Conservation (phyloP, 1,140 invertebrate species). For the Drosophila pruinosa region DNA sequence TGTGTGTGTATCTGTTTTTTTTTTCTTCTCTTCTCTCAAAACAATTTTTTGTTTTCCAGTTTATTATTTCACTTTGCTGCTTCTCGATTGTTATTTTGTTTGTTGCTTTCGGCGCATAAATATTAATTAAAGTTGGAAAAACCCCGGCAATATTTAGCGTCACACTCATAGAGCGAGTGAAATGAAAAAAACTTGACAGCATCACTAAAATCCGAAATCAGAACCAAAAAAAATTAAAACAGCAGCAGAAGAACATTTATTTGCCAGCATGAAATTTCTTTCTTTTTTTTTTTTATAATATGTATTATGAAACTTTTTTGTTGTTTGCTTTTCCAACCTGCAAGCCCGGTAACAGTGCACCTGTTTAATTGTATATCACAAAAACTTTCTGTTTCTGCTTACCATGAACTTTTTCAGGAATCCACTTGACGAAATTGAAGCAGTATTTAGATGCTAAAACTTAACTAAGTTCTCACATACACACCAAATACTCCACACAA, state of each 20-base stretch:
- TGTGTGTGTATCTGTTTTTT: conserved; percentile 25
- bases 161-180: conserved; percentile 13
- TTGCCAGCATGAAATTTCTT: conserved; percentile 15
- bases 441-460: conserved; percentile 82
- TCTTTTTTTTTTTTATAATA: background rate
- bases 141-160: conserved; percentile 37
- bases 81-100: conserved; percentile 33
- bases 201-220: conserved; percentile 10
- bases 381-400: conserved; percentile 72
- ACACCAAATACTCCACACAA: background rate
- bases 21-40: conserved; percentile 33
- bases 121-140: conserved; percentile 69
- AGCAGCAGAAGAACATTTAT: conserved; percentile 20
- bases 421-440: conserved; percentile 83
- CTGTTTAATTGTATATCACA: conserved; percentile 56
- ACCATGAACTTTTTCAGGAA: conserved; percentile 77
- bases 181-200: conserved; percentile 8
- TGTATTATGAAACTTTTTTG: conserved; percentile 36
- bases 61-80: conserved; percentile 36
- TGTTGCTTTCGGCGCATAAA: conserved; percentile 71
- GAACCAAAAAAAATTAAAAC: conserved; percentile 16
- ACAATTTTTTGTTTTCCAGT: conserved; percentile 38
- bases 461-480: conserved; percentile 58
- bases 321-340: conserved; percentile 7
- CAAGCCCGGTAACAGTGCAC: conserved; percentile 40